Conservation (phyloP, 2,113 vertebrate genomes). For the Axis porcinus region DNA sequence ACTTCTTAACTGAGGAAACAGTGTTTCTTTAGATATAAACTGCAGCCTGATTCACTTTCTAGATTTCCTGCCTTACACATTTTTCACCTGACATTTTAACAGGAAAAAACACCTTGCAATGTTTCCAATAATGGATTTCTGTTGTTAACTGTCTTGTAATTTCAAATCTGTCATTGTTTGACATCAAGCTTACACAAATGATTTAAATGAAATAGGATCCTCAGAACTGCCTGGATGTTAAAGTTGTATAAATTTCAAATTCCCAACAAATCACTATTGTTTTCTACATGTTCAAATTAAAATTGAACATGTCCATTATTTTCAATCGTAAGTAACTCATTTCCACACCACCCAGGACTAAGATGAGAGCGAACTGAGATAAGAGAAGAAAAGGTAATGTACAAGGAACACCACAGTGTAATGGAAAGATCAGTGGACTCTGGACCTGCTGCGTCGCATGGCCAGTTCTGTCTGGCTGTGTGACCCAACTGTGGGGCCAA, state of each 20-base stretch:
- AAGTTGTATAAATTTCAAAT: constrained; percentile 9
- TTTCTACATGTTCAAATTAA: neutral
- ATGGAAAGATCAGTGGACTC: constrained; percentile 4
- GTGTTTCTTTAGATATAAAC: neutral
- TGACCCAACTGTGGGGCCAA: neutral
- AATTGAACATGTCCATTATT: neutral
- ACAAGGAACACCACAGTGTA: neutral
- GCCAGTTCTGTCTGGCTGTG: neutral
- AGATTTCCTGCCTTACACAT: neutral
- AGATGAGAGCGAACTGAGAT: neutral
- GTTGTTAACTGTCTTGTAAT: neutral
- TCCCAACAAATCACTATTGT: neutral
- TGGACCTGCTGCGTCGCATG: neutral
- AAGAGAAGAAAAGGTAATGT: neutral
- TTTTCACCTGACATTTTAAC: neutral
- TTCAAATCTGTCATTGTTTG: neutral
- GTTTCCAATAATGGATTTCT: neutral
- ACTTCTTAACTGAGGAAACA: neutral
- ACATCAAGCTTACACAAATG: neutral
- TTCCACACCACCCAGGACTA: neutral
- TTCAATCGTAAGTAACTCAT: neutral
- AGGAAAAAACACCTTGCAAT: neutral
- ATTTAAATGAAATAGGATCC: neutral
- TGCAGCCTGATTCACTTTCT: neutral
- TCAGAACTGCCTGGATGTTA: neutral